Conservation (phyloP, 2,113 vertebrate species). For the Merops nubicus region DNA sequence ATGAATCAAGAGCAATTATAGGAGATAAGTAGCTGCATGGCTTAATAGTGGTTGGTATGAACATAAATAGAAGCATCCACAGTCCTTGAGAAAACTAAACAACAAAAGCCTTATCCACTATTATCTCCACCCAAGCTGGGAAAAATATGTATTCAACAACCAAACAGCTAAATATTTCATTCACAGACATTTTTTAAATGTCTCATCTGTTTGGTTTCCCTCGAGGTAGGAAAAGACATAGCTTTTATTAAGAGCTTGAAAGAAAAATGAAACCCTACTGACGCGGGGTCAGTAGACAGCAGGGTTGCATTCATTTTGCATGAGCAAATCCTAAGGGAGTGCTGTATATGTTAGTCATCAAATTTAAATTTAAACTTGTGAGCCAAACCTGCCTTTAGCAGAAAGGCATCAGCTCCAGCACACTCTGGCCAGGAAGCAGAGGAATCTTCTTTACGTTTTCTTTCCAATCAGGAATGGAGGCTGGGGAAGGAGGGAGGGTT, state of each 20-base stretch:
- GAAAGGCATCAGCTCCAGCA: not conserved
- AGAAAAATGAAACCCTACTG: constrained; percentile 9
- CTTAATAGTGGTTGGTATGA: not conserved
- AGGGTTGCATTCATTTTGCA: constrained; percentile 20
- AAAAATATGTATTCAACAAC: not conserved
- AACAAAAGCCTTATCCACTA: not conserved
- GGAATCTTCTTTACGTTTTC: not conserved
- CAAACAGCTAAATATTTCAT: too few relatives aligned
- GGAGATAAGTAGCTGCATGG: not conserved
- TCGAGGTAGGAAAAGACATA: not conserved
- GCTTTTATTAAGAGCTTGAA: constrained; percentile 23
- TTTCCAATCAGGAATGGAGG: not conserved
- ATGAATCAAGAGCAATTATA: not conserved
- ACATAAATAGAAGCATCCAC: not conserved
- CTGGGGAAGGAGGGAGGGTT: not conserved
- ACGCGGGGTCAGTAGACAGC: not conserved
- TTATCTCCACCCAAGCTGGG: not conserved
- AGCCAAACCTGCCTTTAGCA: not conserved
- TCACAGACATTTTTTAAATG: not conserved
- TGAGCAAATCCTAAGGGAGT: constrained; percentile 24
- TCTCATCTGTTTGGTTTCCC: constrained; percentile 1
- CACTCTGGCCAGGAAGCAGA: not conserved
- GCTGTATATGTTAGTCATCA: constrained; percentile 37
- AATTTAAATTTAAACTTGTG: constrained; percentile 32
- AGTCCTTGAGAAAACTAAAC: not conserved